Evolutionary conservation across 2,797 vertebrate genomes (phyloP).

Genomic region (Triplophysa yarkandensis): DNA sequence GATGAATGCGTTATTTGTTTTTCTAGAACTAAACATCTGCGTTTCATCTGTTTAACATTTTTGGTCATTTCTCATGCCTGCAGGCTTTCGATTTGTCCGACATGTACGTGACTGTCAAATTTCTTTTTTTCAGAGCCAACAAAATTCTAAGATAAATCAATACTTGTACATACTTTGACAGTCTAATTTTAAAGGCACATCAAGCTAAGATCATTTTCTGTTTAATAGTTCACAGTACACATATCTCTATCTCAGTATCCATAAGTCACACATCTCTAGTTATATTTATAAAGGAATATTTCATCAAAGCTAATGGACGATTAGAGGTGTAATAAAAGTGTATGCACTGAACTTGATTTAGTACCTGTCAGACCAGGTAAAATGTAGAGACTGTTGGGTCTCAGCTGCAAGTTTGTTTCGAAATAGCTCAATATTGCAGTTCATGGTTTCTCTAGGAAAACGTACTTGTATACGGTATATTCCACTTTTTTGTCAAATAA

Average conservation of each 20-base stretch:
- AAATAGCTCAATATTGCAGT: neutral
- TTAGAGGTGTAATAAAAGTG: slow-evolving; percentile 9
- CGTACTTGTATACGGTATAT: slow-evolving; percentile 39
- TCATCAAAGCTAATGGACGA: neutral
- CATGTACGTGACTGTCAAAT: neutral
- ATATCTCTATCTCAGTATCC: slow-evolving; percentile 9
- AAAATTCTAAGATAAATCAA: neutral
- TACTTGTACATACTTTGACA: neutral
- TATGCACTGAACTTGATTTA: slow-evolving; percentile 11
- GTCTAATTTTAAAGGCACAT: neutral
- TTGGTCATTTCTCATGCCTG: slow-evolving; percentile 7
- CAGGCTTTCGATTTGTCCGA: slow-evolving; percentile 2
- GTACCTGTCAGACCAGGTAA: slow-evolving; percentile 10
- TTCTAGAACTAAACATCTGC: slow-evolving; percentile 3
- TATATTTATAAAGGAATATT: neutral
- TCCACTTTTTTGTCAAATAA: slow-evolving; percentile 25
- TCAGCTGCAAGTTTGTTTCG: neutral
- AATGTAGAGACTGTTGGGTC: neutral
- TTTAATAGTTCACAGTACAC: slow-evolving; percentile 1
- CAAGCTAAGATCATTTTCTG: neutral
- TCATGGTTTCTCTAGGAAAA: slow-evolving; percentile 3
- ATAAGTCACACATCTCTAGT: neutral
- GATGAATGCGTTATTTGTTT: neutral
- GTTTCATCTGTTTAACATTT: slow-evolving; percentile 12
- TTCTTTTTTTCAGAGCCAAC: neutral